Percentiles rank a stretch among this genome's conserved stretches.
Conservation (phyloP, 2,888 invertebrate species). For the Ganaspis brasiliensis region DNA sequence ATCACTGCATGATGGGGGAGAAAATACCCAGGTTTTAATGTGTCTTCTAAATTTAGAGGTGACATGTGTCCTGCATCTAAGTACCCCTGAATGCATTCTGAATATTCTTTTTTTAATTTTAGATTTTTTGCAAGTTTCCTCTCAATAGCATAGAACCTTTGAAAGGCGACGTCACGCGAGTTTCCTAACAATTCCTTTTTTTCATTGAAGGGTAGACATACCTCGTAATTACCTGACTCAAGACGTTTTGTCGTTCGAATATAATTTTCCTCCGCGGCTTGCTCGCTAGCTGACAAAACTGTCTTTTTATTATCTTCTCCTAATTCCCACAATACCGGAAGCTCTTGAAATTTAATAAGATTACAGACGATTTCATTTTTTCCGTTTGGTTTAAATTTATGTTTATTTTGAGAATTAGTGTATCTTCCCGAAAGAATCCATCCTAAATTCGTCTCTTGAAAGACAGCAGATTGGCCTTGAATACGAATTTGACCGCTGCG, state of each 20-base stretch:
- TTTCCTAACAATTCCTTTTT: constrained; percentile 32
- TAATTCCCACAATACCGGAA: constrained; percentile 12
- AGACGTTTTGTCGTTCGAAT: not conserved
- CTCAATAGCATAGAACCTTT: constrained; percentile 46
- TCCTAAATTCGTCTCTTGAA: not conserved
- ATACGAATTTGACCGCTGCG: not conserved
- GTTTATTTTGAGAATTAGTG: no score
- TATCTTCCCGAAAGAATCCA: not conserved
- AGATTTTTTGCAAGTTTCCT: constrained; percentile 46
- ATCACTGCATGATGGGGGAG: no score
- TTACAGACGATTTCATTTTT: no score
- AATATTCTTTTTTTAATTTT: constrained; percentile 43
- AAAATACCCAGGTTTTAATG: not conserved
- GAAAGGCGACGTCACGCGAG: constrained; percentile 34
- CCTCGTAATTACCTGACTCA: constrained; percentile 46
- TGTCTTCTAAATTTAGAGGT: not conserved
- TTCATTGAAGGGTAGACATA: constrained; percentile 52
- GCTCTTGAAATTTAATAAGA: not conserved
- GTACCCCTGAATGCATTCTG: constrained; percentile 47
- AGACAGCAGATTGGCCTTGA: not conserved
- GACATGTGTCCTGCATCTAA: constrained; percentile 35
- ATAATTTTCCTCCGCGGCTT: not conserved
- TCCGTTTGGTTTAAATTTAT: no score
- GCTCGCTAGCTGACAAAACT: no score
- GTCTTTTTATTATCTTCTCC: no score